These are phyloP conservation scores for Amphipyra tragopoginis DNA, from an alignment of 2,888 invertebrate genomes.

Conservation along the genomic window DNA sequence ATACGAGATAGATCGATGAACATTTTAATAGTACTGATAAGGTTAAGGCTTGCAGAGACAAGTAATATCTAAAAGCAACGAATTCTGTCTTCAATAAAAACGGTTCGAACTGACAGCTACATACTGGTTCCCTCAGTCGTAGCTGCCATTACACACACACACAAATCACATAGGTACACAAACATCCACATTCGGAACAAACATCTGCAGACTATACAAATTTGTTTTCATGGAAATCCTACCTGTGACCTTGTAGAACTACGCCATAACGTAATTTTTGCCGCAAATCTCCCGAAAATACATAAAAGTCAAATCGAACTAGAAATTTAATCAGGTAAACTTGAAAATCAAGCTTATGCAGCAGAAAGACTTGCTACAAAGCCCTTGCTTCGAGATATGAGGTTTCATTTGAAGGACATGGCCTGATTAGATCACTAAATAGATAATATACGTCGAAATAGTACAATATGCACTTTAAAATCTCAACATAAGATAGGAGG, in stretches of 20 bases:
- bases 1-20: no score
- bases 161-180: neutral
- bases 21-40: no score
- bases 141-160: neutral
- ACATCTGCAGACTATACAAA: conserved; percentile 37
- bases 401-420: conserved; percentile 9
- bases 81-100: no score
- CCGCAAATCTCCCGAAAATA: conserved; percentile 1
- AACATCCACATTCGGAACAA: conserved; percentile 5
- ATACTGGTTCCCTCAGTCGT: neutral
- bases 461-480: conserved; percentile 23
- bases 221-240: conserved; percentile 36
- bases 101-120: no score
- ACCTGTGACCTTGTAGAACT: conserved; percentile 29
- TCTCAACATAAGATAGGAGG: conserved; percentile 38
- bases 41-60: no score
- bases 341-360: conserved; percentile 1
- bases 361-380: neutral
- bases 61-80: no score
- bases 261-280: conserved; percentile 12
- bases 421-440: conserved; percentile 28
- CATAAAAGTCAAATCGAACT: conserved; percentile 2
- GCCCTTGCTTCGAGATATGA: conserved; percentile 5
- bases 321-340: neutral
- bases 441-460: conserved; percentile 18